Conservation (phyloP, 1,140 invertebrate genomes). For the Rhopalosiphum maidis region DNA sequence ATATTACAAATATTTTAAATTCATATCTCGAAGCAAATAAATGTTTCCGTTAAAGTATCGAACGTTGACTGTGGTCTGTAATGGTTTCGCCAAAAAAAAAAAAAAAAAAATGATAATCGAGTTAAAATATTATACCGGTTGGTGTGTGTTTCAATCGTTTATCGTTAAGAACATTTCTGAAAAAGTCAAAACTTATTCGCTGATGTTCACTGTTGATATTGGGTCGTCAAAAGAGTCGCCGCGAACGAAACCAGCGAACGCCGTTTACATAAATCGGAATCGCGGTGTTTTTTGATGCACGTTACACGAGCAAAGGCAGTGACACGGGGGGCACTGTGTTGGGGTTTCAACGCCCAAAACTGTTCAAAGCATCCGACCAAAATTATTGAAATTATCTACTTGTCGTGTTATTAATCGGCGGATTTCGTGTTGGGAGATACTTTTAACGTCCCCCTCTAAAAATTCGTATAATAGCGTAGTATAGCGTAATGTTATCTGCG, state of each 20-base stretch:
- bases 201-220: no score
- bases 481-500: neutral
- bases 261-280: no score
- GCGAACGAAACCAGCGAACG: no score
- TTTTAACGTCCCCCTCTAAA: rapidly evolving
- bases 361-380: neutral
- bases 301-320: no score
- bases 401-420: neutral
- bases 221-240: no score
- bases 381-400: neutral
- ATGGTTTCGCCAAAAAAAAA: neutral
- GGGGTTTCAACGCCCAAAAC: neutral
- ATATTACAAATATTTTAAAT: neutral
- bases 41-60: neutral
- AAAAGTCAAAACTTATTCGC: neutral
- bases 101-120: neutral
- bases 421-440: neutral
- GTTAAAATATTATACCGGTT: no score
- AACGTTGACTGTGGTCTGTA: neutral
- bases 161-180: neutral
- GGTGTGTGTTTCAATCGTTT: no score
- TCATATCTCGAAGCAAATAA: neutral
- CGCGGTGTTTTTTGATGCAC: no score
- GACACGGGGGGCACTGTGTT: no score
- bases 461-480: no score